These are phyloP conservation scores for Andrena haemorrhoa DNA, from an alignment of 2,888 invertebrate species.

Conservation along the genomic window DNA sequence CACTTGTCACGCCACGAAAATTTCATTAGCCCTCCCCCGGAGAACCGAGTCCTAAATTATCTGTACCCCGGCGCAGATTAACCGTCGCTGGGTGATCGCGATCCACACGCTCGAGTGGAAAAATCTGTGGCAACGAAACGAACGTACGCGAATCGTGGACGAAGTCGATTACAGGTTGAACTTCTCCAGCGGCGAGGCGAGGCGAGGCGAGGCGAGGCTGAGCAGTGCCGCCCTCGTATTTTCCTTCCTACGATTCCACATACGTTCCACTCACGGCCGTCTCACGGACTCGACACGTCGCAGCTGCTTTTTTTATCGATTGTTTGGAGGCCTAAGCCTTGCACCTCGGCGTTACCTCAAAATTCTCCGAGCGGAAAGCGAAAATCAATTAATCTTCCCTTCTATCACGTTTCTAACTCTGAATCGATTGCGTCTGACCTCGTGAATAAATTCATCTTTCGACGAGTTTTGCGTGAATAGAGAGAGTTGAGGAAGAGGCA, in stretches of 20 bases:
- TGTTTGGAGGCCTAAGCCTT: slow-evolving; percentile 43
- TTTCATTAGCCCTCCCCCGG: slow-evolving; percentile 2
- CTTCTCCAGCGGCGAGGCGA: slow-evolving; percentile 21
- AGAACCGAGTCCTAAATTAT: slow-evolving; percentile 3
- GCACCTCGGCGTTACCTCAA: slow-evolving; percentile 18
- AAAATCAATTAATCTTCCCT: slow-evolving; percentile 8
- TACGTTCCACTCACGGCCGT: slow-evolving; percentile 25
- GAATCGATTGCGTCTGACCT: slow-evolving; percentile 13
- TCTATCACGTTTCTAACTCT: not conserved
- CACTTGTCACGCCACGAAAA: slow-evolving; percentile 16
- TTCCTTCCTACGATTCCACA: slow-evolving; percentile 57
- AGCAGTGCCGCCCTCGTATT: slow-evolving; percentile 57
- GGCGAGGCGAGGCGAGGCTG: slow-evolving; percentile 21
- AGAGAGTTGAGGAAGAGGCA: not conserved
- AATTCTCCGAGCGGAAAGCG: slow-evolving; percentile 12
- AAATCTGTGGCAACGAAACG: slow-evolving; percentile 17
- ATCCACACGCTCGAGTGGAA: not conserved
- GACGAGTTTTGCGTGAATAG: not conserved
- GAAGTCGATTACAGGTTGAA: slow-evolving; percentile 19
- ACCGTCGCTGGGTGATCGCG: slow-evolving; percentile 3
- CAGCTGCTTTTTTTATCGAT: slow-evolving; percentile 60
- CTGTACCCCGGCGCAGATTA: not conserved
- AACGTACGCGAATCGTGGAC: slow-evolving; percentile 25
- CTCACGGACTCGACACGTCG: slow-evolving; percentile 36
- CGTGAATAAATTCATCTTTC: slow-evolving; percentile 25